Conservation (phyloP, 2,113 vertebrate genomes). For the Eonycteris spelaea region DNA sequence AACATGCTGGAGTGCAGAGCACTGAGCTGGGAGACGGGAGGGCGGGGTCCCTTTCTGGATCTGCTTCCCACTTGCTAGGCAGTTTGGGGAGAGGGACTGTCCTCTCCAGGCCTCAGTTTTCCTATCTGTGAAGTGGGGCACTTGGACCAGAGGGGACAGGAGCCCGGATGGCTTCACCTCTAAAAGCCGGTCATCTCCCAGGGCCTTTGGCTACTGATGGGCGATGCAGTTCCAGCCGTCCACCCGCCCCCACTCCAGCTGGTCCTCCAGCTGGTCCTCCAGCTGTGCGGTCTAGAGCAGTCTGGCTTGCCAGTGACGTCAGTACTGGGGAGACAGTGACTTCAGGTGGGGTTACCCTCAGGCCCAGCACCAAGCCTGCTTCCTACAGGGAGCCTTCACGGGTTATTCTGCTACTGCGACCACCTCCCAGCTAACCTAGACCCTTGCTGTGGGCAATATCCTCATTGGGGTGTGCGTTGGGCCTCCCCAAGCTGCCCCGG, state of each 20-base stretch:
- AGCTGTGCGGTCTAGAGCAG: background rate
- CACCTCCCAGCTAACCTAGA: background rate
- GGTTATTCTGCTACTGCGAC: background rate
- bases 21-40: background rate
- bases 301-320: background rate
- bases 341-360: conserved; percentile 23
- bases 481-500: background rate
- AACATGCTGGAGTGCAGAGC: background rate
- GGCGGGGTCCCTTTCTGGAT: background rate
- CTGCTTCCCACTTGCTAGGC: background rate
- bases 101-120: background rate
- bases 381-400: background rate
- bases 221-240: background rate
- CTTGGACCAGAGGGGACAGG: background rate
- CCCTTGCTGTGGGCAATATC: background rate
- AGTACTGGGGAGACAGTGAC: conserved; percentile 26
- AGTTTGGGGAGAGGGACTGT: background rate
- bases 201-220: background rate
- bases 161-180: background rate
- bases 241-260: background rate
- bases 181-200: background rate
- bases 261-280: background rate
- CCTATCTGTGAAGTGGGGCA: background rate
- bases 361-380: background rate
- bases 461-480: rapidly evolving